Base-by-base conservation (phyloP, 2,888 invertebrate genomes). In the Drosophila engyochracea region DNA sequence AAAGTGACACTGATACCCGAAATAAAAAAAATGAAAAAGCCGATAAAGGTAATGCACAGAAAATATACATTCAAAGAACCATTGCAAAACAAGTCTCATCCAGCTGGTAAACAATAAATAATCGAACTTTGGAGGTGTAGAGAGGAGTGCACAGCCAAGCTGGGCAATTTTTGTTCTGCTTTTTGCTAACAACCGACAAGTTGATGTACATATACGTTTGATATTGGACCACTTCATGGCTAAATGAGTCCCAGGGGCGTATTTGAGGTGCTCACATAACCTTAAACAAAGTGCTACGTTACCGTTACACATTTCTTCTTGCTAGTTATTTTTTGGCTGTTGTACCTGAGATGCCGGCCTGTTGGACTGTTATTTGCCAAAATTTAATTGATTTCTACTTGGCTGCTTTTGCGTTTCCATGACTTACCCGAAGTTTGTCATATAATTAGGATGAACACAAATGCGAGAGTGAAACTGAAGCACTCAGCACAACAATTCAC, bases 341-440 rank as follows among this genome's bases (percentile, higher is more conserved):
- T 58, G 35, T 74, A 81, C 58, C 65, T 74, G 66, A 55, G 35
- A 6, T 25, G 47, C 22, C 3, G 41, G 58, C 57, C 68, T 55
- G 47, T 70, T 65, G 75, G 72, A 77, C 75, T 76, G 64, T 69
- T 69, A 81, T 79, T 82, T 77, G 67, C 52, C 54, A 73, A 68
- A 77, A 76, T 86, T 84, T 84, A 84, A 86, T 86, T 85, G 87
- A 87, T 85, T 81, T 79, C 63, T 64, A 62, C 54, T 66, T 64
- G 66, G 14, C 70, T 53, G 61, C 51, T 55, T 44, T 49, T 30
- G 7, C 35, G 60, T 68, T 54, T 31, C 54, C 69, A 41, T 64
- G 68, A 37, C 60, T 74, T 49, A 9, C 61, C 53, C n/a, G 31
- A 51, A 62, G 69, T 70, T 63, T 65, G 58, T 25, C 60, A 65